Evolutionary conservation across 2,113 vertebrate genomes (phyloP).

Genomic region (Peromyscus polionotus): DNA sequence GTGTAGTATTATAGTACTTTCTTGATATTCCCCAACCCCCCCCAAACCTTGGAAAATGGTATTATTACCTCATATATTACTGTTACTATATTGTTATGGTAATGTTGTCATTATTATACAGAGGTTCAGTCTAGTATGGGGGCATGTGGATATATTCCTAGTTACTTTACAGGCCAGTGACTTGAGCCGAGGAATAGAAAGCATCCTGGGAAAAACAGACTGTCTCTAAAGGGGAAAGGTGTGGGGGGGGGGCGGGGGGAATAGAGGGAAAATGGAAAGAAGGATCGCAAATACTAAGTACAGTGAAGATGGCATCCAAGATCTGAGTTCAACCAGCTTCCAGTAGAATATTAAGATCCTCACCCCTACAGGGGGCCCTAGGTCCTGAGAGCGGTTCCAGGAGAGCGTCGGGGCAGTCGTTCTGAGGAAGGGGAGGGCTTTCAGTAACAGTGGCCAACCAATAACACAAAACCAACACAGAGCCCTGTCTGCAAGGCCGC

Average conservation of each 20-base stretch:
- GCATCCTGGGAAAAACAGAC: not conserved
- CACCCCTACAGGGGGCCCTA: not conserved
- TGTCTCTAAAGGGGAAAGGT: not conserved
- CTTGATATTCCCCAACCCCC: not conserved
- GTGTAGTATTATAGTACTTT: not conserved
- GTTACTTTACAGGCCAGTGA: not conserved
- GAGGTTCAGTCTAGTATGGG: not conserved
- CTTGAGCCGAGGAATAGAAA: not conserved
- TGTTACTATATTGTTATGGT: not conserved
- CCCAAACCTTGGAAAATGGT: not conserved
- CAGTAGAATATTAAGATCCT: not conserved
- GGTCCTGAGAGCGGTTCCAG: constrained; percentile 14
- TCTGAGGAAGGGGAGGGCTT: not conserved
- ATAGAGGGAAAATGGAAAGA: too few species aligned
- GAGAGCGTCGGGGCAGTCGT: not conserved
- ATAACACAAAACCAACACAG: not conserved
- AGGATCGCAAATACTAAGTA: constrained; percentile 16
- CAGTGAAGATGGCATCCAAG: not conserved
- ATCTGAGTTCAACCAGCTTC: constrained; percentile 9
- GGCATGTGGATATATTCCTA: not conserved
- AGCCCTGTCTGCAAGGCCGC: not conserved
- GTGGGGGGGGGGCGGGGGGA: not conserved
- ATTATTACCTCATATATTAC: not conserved
- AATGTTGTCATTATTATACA: not conserved
- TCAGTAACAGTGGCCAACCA: not conserved